Evolutionary conservation across 2,113 vertebrate species (phyloP).

Genomic region (Genyomyrus donnyi): DNA sequence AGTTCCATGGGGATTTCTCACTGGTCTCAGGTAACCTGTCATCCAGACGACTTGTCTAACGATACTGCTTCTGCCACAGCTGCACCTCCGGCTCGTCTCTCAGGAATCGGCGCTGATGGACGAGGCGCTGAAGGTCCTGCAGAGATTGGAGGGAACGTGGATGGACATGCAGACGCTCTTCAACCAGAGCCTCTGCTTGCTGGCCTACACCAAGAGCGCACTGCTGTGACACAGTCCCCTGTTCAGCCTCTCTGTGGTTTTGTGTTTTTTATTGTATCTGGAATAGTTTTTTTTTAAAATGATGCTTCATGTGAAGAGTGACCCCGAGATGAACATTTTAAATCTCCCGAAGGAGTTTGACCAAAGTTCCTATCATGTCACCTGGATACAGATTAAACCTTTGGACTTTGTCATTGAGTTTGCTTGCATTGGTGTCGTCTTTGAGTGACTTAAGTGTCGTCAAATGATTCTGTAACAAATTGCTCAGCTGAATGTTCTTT

Average conservation of each 20-base stretch:
- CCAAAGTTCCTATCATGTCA: background rate
- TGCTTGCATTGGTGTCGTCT: background rate
- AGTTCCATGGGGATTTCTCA: background rate
- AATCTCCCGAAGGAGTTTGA: background rate
- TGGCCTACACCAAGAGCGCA: slow-evolving; percentile 85
- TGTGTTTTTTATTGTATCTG: background rate
- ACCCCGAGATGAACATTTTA: background rate
- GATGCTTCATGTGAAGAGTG: background rate
- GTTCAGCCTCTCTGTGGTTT: background rate
- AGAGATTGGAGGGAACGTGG: slow-evolving; percentile 72
- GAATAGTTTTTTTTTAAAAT: background rate
- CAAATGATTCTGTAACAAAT: background rate
- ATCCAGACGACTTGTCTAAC: background rate
- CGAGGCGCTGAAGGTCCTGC: slow-evolving; percentile 60
- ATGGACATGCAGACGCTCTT: slow-evolving; percentile 68
- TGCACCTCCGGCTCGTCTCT: slow-evolving; percentile 73
- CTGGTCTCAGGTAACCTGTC: background rate
- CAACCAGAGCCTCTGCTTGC: slow-evolving; percentile 81
- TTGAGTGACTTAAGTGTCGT: background rate
- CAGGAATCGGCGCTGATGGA: slow-evolving; percentile 66
- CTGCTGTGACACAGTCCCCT: slow-evolving; percentile 61
- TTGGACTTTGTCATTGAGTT: background rate
- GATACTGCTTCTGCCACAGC: slow-evolving; percentile 47
- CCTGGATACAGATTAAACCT: background rate
- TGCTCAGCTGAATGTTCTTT: background rate